Evolutionary conservation across 2,113 vertebrate genomes (phyloP), one percentile per base, ranked within the genome.

Genomic region (Gasterosteus nipponicus): DNA sequence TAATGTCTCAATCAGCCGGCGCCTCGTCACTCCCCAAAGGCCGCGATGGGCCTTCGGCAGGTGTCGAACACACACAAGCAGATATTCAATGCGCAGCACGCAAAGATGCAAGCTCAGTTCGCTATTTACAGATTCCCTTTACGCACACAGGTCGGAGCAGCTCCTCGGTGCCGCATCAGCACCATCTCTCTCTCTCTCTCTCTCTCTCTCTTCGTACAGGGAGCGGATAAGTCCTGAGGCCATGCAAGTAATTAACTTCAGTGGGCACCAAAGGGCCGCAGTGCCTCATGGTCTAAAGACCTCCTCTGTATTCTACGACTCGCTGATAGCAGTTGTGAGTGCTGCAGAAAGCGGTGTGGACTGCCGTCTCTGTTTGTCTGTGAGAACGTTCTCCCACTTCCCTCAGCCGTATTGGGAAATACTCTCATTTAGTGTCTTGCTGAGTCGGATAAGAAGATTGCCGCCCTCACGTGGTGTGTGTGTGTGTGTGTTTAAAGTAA

Each of bases 211-310:
- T 33, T 18, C 56, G 39, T 74, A 64, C 61, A 82, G 46, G 63
- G 72, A 84, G 71, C 69, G 71, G 73, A 89, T 84, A 73, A 80
- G 73, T 79, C 87, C 84, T 0, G 38, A 76, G 87, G 90, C 85
- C 77, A 65, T 76, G 81, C 73, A 69, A 69, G 82, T 88, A 91
- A 91, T 90, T 88, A 89, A 85, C 84, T 65, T 61, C 83, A 80
- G 73, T 35, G 81, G 80, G 85, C 67, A 83, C 75, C 63, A 78
- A 80, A 87, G 78, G 78, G 64, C 76, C 63, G 15, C 72, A 15
- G 78, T 19, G 11, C 67, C 67, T 75, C 54, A 0, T 80, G 77
- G 72, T 39, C 74, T 69, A 62, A 73, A 84, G 80, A 77, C 73
- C 83, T 84, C n/a, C 31, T 85, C 69, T 83, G 76, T 75, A 72